phyloP scores from a whole-genome alignment of 1,140 invertebrate species.

The Magallana angulata region DNA sequence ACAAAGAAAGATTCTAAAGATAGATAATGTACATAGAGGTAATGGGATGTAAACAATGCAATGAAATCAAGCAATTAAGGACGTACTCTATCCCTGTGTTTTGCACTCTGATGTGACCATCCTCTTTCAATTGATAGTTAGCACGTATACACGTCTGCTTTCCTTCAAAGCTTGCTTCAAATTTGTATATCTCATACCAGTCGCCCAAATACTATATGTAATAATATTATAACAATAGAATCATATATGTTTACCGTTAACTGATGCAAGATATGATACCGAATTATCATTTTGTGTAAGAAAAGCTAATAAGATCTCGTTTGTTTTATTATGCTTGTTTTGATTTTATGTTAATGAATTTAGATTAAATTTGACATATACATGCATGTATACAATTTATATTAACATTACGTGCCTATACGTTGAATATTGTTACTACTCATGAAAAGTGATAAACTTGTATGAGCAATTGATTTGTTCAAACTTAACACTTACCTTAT shows the following conservation, averaged over 20 bases:
- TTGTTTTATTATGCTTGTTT: no score
- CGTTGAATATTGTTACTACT: no score
- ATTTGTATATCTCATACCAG: conserved; percentile 56
- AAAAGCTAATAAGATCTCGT: neutral
- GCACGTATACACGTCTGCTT: conserved; percentile 46
- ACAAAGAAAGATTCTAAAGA: no score
- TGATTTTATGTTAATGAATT: no score
- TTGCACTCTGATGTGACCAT: conserved; percentile 46
- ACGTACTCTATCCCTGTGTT: conserved; percentile 46
- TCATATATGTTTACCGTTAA: no score
- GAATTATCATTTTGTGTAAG: neutral
- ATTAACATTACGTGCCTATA: no score
- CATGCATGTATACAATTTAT: no score
- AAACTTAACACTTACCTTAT: conserved; percentile 44
- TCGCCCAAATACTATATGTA: conserved; percentile 42
- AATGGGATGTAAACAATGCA: neutral
- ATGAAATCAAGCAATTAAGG: neutral
- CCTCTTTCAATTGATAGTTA: conserved; percentile 46
- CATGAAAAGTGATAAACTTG: no score
- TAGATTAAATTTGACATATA: no score
- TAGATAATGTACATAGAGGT: neutral
- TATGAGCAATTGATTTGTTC: neutral
- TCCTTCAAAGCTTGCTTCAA: conserved; percentile 47
- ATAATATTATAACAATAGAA: no score
- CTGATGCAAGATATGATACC: no score